Evolutionary conservation across 2,797 vertebrate genomes (phyloP).

Genomic region (Chelmon rostratus): DNA sequence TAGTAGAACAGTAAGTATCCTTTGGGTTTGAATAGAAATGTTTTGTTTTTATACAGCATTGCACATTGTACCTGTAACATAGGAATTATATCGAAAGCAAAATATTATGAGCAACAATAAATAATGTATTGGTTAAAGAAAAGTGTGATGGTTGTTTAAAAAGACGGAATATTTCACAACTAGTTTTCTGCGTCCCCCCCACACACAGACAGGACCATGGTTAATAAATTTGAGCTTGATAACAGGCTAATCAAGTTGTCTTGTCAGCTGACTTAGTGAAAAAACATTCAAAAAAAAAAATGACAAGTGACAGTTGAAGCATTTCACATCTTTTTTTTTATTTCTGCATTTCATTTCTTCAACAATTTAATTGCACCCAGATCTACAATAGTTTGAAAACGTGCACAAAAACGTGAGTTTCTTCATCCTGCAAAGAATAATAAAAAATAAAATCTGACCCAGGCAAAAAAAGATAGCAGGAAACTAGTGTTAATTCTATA

Average conservation of each 20-base stretch:
- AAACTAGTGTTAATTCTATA: conserved; percentile 90
- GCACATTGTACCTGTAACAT: conserved; percentile 88
- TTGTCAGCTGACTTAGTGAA: conserved; percentile 16
- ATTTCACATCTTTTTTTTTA: conserved; percentile 88
- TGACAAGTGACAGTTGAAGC: conserved; percentile 66
- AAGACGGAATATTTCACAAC: conserved; percentile 29
- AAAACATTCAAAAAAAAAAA: no score
- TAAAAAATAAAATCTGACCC: conserved; percentile 90
- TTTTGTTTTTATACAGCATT: conserved; percentile 87
- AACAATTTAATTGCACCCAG: conserved; percentile 90
- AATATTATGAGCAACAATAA: conserved; percentile 87
- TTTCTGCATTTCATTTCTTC: conserved; percentile 88
- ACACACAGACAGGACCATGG: no score
- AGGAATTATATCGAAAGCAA: conserved; percentile 86
- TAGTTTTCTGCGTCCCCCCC: conserved; percentile 28
- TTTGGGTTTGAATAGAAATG: conserved; percentile 82
- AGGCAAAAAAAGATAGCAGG: conserved; percentile 88
- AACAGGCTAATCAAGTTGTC: neutral
- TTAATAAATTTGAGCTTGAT: conserved; percentile 9
- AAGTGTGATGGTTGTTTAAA: conserved; percentile 66
- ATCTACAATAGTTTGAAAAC: conserved; percentile 91
- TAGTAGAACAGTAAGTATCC: conserved; percentile 80
- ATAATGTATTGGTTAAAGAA: conserved; percentile 85
- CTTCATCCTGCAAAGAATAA: conserved; percentile 90
- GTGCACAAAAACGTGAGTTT: conserved; percentile 90